phyloP scores from a whole-genome alignment of 2,113 vertebrate genomes.

The Strix uralensis region DNA sequence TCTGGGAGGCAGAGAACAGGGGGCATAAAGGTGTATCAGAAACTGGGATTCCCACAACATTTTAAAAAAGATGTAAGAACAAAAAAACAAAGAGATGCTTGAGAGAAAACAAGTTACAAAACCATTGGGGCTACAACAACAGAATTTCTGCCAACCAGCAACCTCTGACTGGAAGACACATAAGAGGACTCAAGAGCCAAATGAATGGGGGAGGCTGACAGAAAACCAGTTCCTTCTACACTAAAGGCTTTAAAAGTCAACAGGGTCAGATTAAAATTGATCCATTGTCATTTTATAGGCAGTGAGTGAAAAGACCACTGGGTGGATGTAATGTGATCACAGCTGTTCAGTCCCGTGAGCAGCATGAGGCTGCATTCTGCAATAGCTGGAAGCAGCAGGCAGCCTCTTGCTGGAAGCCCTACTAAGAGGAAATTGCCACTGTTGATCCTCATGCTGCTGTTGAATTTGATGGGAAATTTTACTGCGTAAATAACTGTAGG shows the following conservation, averaged over 20 bases:
- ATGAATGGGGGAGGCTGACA: neutral
- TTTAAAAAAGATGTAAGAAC: neutral
- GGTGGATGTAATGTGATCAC: conserved; percentile 32
- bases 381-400: conserved; percentile 23
- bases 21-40: neutral
- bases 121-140: neutral
- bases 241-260: conserved; percentile 28
- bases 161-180: neutral
- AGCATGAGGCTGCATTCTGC: neutral
- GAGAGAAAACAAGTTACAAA: neutral
- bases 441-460: conserved; percentile 16
- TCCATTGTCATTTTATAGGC: conserved; percentile 40
- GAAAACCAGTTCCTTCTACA: neutral
- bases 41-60: neutral
- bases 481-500: conserved; percentile 17
- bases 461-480: conserved; percentile 22
- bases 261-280: conserved; percentile 48
- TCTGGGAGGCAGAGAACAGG: neutral
- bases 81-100: neutral
- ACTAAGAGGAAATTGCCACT: conserved; percentile 27
- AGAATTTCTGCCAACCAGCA: neutral
- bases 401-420: conserved; percentile 5
- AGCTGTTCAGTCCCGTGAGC: neutral
- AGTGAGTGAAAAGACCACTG: neutral
- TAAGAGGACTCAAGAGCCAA: neutral